Evolutionary conservation across 2,888 invertebrate genomes (phyloP), one percentile per base, ranked within the genome.

Genomic region (Apamea monoglypha): DNA sequence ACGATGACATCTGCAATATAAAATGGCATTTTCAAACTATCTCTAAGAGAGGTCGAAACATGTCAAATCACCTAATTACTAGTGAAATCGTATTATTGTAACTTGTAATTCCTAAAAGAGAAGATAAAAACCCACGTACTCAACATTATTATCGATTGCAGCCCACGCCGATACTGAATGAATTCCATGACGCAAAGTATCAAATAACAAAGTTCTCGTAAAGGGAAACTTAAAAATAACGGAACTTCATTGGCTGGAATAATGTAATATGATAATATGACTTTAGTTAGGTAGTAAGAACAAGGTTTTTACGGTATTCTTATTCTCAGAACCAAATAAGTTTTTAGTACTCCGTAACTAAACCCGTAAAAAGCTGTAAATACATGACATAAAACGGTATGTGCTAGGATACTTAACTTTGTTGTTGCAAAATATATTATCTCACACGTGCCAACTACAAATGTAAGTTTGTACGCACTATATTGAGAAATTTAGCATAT

Each of bases 101-200:
- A 12, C 6, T 12, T 29, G 7, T 29, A 47, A 25, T 36, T 29
- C n/a, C 18, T 71, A 59, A 47, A 12, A 47, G 8, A 72, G n/a
- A 29, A 70, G 4, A 56, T 1, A 40, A 66, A 36, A 80, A 18
- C 36, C 12, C 36, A 63, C 81, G 16, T 25, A 44, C n/a, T 14
- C 1, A 44, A 64, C 32, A 66, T 66, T 47, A 47, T 40, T 53
- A 81, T 66, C 25, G 77, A 70, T 77, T 53, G 18, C 8, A 12
- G 18, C 59, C 69, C 50, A 82, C 66, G 18, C 63, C 5, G 18
- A 16, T 32, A 5, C 47, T 61, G 53, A 68, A 61, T 82, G 53
- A 76, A 29, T 67, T 67, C 53, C 21, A 2, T 40, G 29, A 81
- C 21, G 50, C 25, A 81, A 53, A 67, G 66, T 76, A 76, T 76